Conservation (phyloP, 1,140 invertebrate species). For the Drosophila repleta region DNA sequence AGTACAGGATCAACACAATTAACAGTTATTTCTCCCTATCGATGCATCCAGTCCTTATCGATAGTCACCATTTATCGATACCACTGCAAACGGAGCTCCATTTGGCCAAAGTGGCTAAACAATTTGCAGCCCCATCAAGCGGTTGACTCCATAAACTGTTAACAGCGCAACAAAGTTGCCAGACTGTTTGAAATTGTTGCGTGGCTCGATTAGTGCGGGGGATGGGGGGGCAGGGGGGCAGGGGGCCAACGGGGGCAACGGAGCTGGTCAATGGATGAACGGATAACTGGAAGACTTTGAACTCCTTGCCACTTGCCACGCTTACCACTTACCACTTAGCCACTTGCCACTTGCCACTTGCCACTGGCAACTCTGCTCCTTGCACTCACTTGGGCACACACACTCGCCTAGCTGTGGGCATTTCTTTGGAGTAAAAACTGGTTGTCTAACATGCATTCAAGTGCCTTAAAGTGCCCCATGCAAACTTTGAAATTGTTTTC, state of each 20-base stretch:
- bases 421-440: constrained; percentile 13
- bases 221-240: constrained; percentile 3
- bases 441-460: constrained; percentile 43
- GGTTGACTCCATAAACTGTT: constrained; percentile 8
- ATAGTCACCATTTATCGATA: too few relatives aligned
- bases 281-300: constrained; percentile 41
- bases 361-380: not conserved
- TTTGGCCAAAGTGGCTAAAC: not conserved
- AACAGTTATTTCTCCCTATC: too few relatives aligned
- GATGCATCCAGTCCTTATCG: too few relatives aligned
- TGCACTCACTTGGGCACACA: constrained; percentile 1
- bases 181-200: not conserved
- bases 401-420: not conserved
- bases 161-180: constrained; percentile 7
- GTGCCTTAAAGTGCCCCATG: constrained; percentile 48
- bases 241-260: not conserved
- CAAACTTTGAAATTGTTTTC: constrained; percentile 75
- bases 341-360: not conserved
- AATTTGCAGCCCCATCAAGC: not conserved
- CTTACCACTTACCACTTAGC: constrained; percentile 14
- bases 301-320: constrained; percentile 26
- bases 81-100: not conserved
- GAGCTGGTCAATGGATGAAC: constrained; percentile 9
- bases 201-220: constrained; percentile 16
- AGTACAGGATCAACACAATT: too few relatives aligned